phyloP scores from a whole-genome alignment of 2,113 vertebrate species.

The Nothoprocta perdicaria region DNA sequence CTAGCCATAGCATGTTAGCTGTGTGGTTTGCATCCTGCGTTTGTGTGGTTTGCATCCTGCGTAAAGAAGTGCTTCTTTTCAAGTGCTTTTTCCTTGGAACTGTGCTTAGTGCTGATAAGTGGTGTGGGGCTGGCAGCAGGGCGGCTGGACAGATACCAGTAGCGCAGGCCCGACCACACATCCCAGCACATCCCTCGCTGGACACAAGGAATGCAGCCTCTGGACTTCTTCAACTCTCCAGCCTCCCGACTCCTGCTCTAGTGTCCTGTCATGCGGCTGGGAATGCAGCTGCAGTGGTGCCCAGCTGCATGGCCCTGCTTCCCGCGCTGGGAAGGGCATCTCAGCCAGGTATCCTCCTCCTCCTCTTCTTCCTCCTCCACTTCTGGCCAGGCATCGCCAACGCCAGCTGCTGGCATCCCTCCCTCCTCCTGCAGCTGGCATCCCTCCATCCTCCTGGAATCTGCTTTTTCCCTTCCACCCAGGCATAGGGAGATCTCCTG shows the following conservation, averaged over 20 bases:
- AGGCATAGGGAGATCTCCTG: background rate
- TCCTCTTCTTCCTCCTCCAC: background rate
- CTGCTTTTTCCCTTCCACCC: background rate
- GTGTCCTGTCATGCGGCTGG: background rate
- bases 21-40: background rate
- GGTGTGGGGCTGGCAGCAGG: background rate
- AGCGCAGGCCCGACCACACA: rapidly evolving
- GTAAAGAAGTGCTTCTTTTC: background rate
- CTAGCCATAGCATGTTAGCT: background rate
- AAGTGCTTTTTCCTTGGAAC: background rate
- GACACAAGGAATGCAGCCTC: background rate
- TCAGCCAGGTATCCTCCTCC: background rate
- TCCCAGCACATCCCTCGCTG: background rate
- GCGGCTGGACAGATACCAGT: background rate
- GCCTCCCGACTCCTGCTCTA: background rate
- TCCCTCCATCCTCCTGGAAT: background rate
- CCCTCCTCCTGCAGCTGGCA: rapidly evolving
- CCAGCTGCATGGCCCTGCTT: background rate
- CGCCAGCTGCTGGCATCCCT: background rate
- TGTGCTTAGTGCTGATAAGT: background rate
- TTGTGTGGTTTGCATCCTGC: background rate
- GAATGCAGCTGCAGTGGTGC: background rate
- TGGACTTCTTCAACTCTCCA: background rate
- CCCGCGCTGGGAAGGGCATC: rapidly evolving
- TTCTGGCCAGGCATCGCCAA: background rate